Conservation (phyloP, 2,888 invertebrate genomes). For the Halictus quadricinctus region DNA sequence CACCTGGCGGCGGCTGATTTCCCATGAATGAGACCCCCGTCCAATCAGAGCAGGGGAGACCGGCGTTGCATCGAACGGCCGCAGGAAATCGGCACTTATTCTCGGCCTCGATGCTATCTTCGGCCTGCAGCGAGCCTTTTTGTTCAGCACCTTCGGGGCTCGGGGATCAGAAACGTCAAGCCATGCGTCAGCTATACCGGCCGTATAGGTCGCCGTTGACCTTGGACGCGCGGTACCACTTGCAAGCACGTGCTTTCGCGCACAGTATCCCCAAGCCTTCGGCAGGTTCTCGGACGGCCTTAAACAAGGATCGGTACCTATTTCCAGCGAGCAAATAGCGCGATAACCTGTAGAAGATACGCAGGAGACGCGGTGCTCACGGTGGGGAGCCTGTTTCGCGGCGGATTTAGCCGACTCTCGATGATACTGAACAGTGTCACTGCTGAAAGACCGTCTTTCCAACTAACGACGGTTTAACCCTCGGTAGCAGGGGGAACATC, state of each 20-base stretch:
- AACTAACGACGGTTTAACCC: neutral
- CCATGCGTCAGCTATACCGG: constrained; percentile 46
- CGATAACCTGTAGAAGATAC: constrained; percentile 9
- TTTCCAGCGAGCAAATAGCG: constrained; percentile 25
- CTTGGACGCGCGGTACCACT: constrained; percentile 53
- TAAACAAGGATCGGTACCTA: constrained; percentile 42
- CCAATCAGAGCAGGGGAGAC: constrained; percentile 18
- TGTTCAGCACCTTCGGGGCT: constrained; percentile 44
- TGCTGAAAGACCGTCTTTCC: neutral
- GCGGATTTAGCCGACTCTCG: neutral
- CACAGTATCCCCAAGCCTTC: neutral
- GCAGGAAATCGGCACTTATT: constrained; percentile 62
- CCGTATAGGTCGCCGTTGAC: constrained; percentile 37
- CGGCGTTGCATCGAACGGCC: constrained; percentile 22
- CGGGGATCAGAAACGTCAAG: constrained; percentile 46
- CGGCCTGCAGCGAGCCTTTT: constrained; percentile 36
- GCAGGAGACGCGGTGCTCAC: neutral
- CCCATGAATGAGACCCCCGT: constrained; percentile 53
- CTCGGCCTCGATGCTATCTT: constrained; percentile 58
- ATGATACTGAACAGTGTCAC: neutral
- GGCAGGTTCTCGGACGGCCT: constrained; percentile 16
- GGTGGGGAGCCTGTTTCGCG: neutral
- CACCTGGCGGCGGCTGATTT: constrained; percentile 37
- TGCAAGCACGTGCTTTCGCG: constrained; percentile 46
- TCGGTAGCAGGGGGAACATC: neutral